Percentiles rank a stretch among this genome's conserved stretches.
Evolutionary conservation across 2,797 vertebrate genomes (phyloP).

Genomic region (Ctenopoma kingsleyae): DNA sequence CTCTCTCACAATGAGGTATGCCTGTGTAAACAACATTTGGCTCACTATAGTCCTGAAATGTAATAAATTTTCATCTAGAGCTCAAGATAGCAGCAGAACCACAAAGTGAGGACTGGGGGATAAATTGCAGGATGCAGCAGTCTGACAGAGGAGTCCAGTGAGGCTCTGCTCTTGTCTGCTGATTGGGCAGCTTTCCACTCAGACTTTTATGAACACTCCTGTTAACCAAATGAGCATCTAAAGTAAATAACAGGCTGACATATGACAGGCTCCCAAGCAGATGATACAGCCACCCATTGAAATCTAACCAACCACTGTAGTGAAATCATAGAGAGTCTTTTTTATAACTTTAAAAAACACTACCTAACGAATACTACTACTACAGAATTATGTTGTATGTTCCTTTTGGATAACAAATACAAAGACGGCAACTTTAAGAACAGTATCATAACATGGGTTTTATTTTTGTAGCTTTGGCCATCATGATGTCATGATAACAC

Average conservation of each 20-base stretch:
- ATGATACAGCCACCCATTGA: constrained; percentile 40
- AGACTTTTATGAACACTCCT: constrained; percentile 63
- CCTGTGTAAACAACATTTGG: constrained; percentile 90
- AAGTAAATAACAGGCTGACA: constrained; percentile 68
- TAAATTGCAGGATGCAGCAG: constrained; percentile 57
- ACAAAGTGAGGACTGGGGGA: constrained; percentile 37
- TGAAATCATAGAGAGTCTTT: background rate
- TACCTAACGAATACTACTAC: background rate
- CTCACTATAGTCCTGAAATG: constrained; percentile 76
- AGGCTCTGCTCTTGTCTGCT: constrained; percentile 52
- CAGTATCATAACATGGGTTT: no score
- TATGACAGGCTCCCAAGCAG: constrained; percentile 61
- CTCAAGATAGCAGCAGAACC: constrained; percentile 78
- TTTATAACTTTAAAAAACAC: no score
- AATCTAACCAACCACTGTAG: constrained; percentile 7
- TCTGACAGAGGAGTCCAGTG: constrained; percentile 40
- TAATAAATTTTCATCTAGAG: constrained; percentile 87
- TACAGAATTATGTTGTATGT: background rate
- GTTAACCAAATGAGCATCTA: constrained; percentile 72
- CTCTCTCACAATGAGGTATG: constrained; percentile 82
- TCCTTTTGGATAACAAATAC: background rate
- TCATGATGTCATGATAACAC: no score
- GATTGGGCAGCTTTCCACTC: constrained; percentile 62
- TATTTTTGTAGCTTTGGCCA: no score
- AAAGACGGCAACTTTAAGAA: no score